Base-by-base conservation (phyloP, 35 echinoderm and acorn worm species). In the Diadema setosum region DNA sequence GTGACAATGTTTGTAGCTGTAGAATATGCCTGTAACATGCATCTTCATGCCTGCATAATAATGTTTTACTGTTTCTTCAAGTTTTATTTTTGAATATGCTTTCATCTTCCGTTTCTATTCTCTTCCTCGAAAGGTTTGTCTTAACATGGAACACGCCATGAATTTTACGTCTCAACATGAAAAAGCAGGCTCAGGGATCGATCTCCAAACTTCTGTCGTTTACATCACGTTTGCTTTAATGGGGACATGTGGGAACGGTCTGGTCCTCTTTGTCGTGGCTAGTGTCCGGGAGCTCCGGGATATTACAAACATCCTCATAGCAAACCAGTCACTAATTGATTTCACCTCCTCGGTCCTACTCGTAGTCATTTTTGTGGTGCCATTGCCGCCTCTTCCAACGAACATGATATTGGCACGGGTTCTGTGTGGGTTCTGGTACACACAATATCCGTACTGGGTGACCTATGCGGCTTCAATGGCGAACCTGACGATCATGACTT, bases 311-410 rank as follows among this genome's bases (percentile, higher is more conserved):
- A 21, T 96, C 40, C 60, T 96, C 12, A 87, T 96, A 39, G 85
- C 85, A 30, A 96, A 96, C 65, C 94, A 96, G 55, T 96, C 94
- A 23, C 59, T 96, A 5, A 81, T 88, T 2, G 94, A 96, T 50
- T 75, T 91, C 23, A 3, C 33, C 1, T 92, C 82, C 69, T 92
- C 90, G 17, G 6, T 91, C 3, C 65, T 96, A 2, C 69, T 96
- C 3, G 2, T 88, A 40, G 39, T 43, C 27, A 26, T 45, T 12
- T 96, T 96, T 45, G 37, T 91, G 1, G 26, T 82, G 24, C 80
- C 80, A 1, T 43, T 50, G 5, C 40, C 85, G 0, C n/a, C 41
- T 3, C n/a, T 95, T 15, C 83, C 70, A 2, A 39, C 45, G 25
- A 55, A 65, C 5, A 4, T 88, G 76, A 42, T 42, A 56, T 8